Evolutionary conservation across 2,888 invertebrate species (phyloP), one percentile per base, ranked within the genome.

Genomic region (Harpagoxenus sublaevis): DNA sequence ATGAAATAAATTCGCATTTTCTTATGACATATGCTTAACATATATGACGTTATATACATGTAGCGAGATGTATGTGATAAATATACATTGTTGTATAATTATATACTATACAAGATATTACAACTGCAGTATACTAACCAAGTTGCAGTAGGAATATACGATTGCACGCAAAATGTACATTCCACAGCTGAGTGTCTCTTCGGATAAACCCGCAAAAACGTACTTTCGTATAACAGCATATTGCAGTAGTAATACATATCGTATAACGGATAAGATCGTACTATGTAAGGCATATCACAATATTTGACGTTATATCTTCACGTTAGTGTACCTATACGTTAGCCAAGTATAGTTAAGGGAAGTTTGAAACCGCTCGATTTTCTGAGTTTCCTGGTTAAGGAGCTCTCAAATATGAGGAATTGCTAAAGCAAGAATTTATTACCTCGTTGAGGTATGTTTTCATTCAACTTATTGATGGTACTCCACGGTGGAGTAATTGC

Each of bases 381-480:
- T 55, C 28, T n/a, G 68, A 78, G 77, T 78, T 78, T 35, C 28
- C 39, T 15, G 55, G 70, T n/a, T 70, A 78, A 78, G 45, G 45
- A 57, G 78, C 78, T 45, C 68, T 78, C 78, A 68, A 78, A 68
- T 68, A 53, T 55, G 31, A 68, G 78, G 23, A 78, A 78, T 70
- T 55, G 68, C 55, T 31, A 45, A 70, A 42, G 70, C 78, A 70
- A 55, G 78, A 70, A 78, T 78, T 70, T 68, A 78, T 70, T 78
- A 62, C 45, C 28, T 70, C 45, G n/a, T 6, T 31, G 31, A 70
- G 78, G 42, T 70, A 78, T 78, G 70, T 78, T 78, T 78, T 53
- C 78, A 55, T 68, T 53, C 39, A 42, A 55, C 78, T 55, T 70
- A 70, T 55, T 31, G 42, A 70, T 55, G n/a, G n/a, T 23, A 28